Conservation (phyloP, 2,888 invertebrate genomes). For the Eristalis pertinax region DNA sequence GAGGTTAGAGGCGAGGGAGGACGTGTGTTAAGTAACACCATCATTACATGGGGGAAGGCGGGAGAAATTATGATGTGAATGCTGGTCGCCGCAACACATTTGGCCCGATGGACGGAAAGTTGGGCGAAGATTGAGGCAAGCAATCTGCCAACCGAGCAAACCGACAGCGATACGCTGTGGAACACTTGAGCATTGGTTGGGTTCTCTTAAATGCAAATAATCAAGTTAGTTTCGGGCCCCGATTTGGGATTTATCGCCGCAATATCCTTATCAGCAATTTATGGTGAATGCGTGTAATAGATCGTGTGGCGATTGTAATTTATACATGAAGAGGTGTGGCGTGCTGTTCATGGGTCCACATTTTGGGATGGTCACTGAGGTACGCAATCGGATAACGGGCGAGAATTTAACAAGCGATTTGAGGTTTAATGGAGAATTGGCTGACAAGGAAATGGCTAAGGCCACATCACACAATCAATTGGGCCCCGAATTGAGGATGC, state of each 20-base stretch:
- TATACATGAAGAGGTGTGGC: slow-evolving; percentile 39
- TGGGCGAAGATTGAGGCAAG: slow-evolving; percentile 12
- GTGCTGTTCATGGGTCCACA: not conserved
- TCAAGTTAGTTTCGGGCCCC: slow-evolving; percentile 79
- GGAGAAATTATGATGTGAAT: slow-evolving; percentile 60
- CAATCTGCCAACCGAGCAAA: slow-evolving; percentile 12
- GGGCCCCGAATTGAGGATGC: no score
- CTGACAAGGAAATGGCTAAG: not conserved
- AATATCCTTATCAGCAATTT: slow-evolving; percentile 72
- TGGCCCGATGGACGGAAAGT: not conserved
- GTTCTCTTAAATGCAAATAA: slow-evolving; percentile 76
- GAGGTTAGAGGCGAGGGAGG: not conserved
- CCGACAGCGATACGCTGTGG: no score
- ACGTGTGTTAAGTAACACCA: slow-evolving; percentile 32
- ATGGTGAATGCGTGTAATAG: slow-evolving; percentile 71
- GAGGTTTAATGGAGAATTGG: not conserved
- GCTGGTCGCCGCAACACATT: slow-evolving; percentile 12
- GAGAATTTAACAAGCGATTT: not conserved
- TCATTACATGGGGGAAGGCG: slow-evolving; percentile 43
- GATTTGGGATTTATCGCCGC: slow-evolving; percentile 79
- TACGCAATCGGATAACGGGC: not conserved
- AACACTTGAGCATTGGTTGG: slow-evolving; percentile 22
- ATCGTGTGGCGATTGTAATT: slow-evolving; percentile 69
- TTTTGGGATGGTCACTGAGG: not conserved
- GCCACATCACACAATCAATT: not conserved